These are phyloP conservation scores for Entomyzon cyanotis DNA, from an alignment of 2,113 vertebrate species.

Conservation along the genomic window DNA sequence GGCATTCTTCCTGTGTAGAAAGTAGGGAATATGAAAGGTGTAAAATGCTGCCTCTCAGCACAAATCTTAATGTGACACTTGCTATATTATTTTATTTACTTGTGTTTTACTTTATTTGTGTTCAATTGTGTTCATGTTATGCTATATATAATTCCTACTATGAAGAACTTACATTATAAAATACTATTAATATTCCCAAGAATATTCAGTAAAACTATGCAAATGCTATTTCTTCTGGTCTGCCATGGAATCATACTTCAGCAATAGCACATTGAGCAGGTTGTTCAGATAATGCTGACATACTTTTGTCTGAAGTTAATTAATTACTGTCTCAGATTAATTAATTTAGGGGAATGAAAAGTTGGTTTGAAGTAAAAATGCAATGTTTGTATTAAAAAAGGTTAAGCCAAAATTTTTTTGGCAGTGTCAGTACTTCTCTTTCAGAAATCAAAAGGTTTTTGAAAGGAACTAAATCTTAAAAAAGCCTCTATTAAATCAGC, in stretches of 20 bases:
- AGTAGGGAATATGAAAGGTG: neutral
- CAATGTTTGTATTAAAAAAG: neutral
- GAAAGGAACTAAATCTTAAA: conserved; percentile 20
- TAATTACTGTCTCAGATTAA: neutral
- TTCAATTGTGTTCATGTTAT: neutral
- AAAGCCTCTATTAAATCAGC: neutral
- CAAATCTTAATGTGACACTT: neutral
- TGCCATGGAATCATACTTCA: neutral
- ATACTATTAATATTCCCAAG: neutral
- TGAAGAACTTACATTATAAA: neutral
- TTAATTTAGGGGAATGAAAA: neutral
- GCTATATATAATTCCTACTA: neutral
- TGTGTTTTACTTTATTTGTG: neutral
- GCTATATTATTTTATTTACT: neutral
- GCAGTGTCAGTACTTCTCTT: neutral
- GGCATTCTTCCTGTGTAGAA: neutral
- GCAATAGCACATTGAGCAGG: neutral
- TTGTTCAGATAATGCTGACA: neutral
- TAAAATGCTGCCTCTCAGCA: neutral
- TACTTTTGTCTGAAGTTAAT: neutral
- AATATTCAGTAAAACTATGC: neutral
- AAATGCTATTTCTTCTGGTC: neutral
- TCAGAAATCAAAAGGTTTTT: neutral
- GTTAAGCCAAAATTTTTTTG: neutral
- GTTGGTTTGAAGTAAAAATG: neutral